Base-by-base conservation (phyloP, 2,113 vertebrate genomes). In the Dolichallabes microphthalmus region DNA sequence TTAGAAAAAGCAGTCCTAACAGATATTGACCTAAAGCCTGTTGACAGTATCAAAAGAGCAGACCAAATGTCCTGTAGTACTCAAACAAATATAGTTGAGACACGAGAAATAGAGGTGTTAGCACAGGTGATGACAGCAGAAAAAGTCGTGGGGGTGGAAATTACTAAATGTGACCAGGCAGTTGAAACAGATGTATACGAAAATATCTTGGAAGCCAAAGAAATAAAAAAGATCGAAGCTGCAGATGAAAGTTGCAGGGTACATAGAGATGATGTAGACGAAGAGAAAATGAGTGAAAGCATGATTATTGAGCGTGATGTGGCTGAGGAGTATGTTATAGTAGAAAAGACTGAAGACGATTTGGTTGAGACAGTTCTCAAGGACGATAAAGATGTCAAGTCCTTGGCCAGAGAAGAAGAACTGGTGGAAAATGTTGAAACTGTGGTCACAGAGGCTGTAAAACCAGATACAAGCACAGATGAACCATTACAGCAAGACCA, bases 1-100 rank as follows among this genome's bases (percentile, higher is more conserved):
- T 45, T 64, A 1, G 94, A 96, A 87, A 95, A 95, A 91, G 91
- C 90, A 73, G 9, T 93, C 45, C 92, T 89, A 0, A 93, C 93
- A 71, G 91, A 92, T 0, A 89, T 27, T 82, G 85, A 0, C n/a
- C 88, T 66, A 4, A 83, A 86, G 82, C 75, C 58, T 82, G 63
- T 39, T 91, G 93, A 4, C 14, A 83, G 83, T 12, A 79, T 83
- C 61, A 85, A 82, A 87, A 55, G 78, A 87, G 80, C 71, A 84
- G 82, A 86, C 27, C 73, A 66, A 22, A 86, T 39, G 32, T 90
- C 82, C 80, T 87, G 85, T 2, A 88, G 88, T 76, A 89, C 89
- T 76, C 89, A 91, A 78, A 92, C 91, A 73, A 84, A 85, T 52
- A 58, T 53, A 57, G 57, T 63, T 68, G 71, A 84, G 71, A 86